These are phyloP conservation scores for Ischnus inquisitorius DNA, from an alignment of 2,888 invertebrate species.

Conservation along the genomic window DNA sequence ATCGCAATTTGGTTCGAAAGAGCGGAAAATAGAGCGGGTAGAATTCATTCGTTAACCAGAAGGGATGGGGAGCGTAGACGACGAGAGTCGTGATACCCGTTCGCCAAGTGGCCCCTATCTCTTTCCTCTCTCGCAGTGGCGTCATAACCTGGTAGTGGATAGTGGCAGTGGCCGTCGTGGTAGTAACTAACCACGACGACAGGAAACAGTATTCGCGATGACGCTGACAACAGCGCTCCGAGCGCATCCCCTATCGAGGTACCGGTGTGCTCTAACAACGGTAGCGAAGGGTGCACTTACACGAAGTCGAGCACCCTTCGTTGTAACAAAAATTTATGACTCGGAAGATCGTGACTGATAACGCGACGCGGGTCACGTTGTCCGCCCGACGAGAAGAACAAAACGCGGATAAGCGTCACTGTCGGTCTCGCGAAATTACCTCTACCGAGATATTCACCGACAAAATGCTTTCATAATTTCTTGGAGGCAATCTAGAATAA, in stretches of 20 bases:
- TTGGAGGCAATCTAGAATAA: too few species aligned
- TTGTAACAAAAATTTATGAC: slow-evolving; percentile 62
- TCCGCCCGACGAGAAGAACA: slow-evolving; percentile 20
- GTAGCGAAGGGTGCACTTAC: slow-evolving; percentile 11
- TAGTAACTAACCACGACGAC: slow-evolving; percentile 27
- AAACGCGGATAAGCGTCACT: not conserved
- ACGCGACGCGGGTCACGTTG: slow-evolving; percentile 33
- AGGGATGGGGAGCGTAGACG: slow-evolving; percentile 7
- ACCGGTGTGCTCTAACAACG: slow-evolving; percentile 1
- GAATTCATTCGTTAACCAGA: slow-evolving; percentile 32
- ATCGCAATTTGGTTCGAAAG: slow-evolving; percentile 7
- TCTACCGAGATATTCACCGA: not conserved
- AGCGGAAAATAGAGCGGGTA: slow-evolving; percentile 40
- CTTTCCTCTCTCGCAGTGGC: not conserved
- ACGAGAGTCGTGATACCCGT: slow-evolving; percentile 13
- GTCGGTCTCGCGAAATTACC: not conserved
- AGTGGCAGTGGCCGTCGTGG: not conserved
- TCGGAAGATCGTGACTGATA: slow-evolving; percentile 62
- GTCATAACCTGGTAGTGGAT: not conserved
- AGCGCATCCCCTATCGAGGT: slow-evolving; percentile 42
- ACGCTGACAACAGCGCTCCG: slow-evolving; percentile 36
- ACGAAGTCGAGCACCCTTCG: slow-evolving; percentile 39
- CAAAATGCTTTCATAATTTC: not conserved
- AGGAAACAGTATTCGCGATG: slow-evolving; percentile 60
- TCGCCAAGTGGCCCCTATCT: slow-evolving; percentile 17